Percentiles rank a stretch among this genome's conserved stretches.
Evolutionary conservation across 2,113 vertebrate species (phyloP).

Genomic region (Holacanthus passer): DNA sequence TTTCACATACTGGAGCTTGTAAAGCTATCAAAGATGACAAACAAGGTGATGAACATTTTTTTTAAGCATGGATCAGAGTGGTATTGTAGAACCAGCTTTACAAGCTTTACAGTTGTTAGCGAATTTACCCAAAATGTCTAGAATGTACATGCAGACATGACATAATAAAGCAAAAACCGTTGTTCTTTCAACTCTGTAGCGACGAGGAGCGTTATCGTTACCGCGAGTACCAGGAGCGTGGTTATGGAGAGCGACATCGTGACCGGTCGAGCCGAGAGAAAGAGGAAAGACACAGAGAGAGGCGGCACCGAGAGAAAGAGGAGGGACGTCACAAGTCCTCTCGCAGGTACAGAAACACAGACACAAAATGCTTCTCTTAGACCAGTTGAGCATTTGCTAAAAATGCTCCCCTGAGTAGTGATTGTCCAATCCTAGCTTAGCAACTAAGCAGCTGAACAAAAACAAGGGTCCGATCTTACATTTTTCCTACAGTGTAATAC

Average conservation of each 20-base stretch:
- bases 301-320: slow-evolving; percentile 96
- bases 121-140: too few species aligned
- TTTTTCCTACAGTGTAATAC: too few species aligned
- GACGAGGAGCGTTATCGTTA: slow-evolving; percentile 97
- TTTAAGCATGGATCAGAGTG: neutral
- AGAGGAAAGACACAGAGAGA: slow-evolving; percentile 93
- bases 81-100: too few species aligned
- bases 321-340: slow-evolving; percentile 98
- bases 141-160: neutral
- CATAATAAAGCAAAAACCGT: neutral
- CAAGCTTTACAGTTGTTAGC: too few species aligned
- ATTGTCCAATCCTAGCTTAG: too few species aligned
- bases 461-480: too few species aligned
- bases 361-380: too few species aligned
- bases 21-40: neutral
- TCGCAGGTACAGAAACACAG: slow-evolving; percentile 83
- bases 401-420: too few species aligned
- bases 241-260: slow-evolving; percentile 92
- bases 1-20: neutral
- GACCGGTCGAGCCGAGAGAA: slow-evolving; percentile 93
- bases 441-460: too few species aligned
- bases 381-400: too few species aligned
- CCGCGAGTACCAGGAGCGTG: slow-evolving; percentile 93
- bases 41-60: neutral
- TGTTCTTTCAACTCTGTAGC: slow-evolving; percentile 70